Evolutionary conservation across 2,888 invertebrate species (phyloP).

Genomic region (Antheraea yamamai): DNA sequence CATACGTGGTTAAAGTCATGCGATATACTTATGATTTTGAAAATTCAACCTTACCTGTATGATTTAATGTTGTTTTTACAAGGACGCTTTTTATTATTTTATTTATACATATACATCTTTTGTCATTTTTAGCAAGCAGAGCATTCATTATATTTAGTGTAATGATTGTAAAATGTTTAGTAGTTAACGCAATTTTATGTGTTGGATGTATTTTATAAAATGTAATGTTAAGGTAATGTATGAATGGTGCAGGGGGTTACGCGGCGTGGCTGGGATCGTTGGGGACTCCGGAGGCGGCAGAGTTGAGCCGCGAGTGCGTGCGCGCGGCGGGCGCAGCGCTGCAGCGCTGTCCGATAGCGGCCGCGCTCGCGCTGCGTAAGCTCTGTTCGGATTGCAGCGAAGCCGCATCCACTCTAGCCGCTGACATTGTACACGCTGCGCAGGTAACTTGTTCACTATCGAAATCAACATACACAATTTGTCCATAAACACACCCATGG

Average conservation of each 20-base stretch:
- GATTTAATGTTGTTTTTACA: too few species aligned
- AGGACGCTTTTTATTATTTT: too few species aligned
- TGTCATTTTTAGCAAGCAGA: too few species aligned
- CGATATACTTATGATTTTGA: too few species aligned
- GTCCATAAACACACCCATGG: too few species aligned
- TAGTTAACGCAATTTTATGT: not conserved
- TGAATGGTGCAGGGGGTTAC: conserved; percentile 84
- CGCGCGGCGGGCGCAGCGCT: conserved; percentile 71
- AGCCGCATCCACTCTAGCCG: conserved; percentile 88
- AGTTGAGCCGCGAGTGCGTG: conserved; percentile 61
- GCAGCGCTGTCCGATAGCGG: conserved; percentile 88
- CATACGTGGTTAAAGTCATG: too few species aligned
- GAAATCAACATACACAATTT: not conserved
- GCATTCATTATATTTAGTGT: not conserved
- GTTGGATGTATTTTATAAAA: not conserved
- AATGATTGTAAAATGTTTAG: not conserved
- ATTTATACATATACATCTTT: too few species aligned
- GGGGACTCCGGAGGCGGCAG: conserved; percentile 48
- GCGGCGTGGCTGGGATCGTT: conserved; percentile 88
- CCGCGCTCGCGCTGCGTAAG: conserved; percentile 92
- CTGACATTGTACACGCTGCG: conserved; percentile 88
- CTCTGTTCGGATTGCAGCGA: conserved; percentile 90
- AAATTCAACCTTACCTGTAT: too few species aligned
- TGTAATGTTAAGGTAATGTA: not conserved
- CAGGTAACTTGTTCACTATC: conserved; percentile 59